phyloP scores from a whole-genome alignment of 2,797 vertebrate species.

The Tokudaia muenninki region DNA sequence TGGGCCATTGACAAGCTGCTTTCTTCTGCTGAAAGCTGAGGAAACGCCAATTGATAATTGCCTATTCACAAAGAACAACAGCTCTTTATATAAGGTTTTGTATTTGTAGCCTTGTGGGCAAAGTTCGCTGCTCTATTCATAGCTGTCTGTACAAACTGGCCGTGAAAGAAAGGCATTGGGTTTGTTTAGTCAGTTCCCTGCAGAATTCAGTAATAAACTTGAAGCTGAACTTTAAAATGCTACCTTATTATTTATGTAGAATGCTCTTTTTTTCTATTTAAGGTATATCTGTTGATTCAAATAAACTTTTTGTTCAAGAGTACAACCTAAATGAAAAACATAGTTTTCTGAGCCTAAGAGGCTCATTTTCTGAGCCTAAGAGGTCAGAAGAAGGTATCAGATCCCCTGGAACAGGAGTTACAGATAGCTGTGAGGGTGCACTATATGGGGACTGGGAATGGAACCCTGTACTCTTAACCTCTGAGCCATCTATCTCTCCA shows the following conservation, averaged over 20 bases:
- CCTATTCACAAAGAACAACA: constrained; percentile 71
- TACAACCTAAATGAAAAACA: constrained; percentile 4
- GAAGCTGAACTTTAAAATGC: constrained; percentile 58
- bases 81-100: constrained; percentile 54
- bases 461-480: no score
- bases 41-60: constrained; percentile 62
- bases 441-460: no score
- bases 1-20: constrained; percentile 32
- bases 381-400: no score
- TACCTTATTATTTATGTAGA: constrained; percentile 52
- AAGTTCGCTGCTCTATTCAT: constrained; percentile 61
- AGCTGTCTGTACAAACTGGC: constrained; percentile 41
- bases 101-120: constrained; percentile 50
- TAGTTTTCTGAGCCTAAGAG: not conserved
- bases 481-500: no score
- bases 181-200: constrained; percentile 48
- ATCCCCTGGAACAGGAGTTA: no score
- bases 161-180: constrained; percentile 12
- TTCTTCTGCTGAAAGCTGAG: constrained; percentile 53
- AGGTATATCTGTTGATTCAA: constrained; percentile 12
- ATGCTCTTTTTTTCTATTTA: not conserved
- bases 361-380: no score
- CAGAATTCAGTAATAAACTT: constrained; percentile 62
- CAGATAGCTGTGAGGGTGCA: no score
- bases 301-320: constrained; percentile 33